Evolutionary conservation across 1,140 invertebrate genomes (phyloP).

Genomic region (Lepeophtheirus salmonis): DNA sequence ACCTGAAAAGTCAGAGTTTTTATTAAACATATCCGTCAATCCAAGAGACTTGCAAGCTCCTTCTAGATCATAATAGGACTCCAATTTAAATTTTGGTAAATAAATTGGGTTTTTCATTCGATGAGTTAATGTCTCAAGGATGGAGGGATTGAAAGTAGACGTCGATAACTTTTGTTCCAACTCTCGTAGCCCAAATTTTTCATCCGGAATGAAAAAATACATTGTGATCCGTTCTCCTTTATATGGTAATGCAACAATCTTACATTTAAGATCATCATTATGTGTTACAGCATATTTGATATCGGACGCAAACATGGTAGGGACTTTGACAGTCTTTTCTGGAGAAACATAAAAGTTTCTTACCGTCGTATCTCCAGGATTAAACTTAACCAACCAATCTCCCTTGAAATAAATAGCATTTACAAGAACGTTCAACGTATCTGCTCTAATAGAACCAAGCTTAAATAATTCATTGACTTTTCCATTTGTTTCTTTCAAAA

Average conservation of each 20-base stretch:
- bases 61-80: conserved; percentile 35
- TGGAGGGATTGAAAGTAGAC: too few relatives aligned
- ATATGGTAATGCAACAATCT: conserved; percentile 40
- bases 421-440: too few relatives aligned
- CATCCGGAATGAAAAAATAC: conserved; percentile 45
- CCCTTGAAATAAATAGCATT: conserved; percentile 75
- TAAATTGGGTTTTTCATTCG: conserved; percentile 34
- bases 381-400: conserved; percentile 48
- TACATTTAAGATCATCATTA: conserved; percentile 43
- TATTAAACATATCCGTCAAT: conserved; percentile 43
- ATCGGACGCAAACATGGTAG: too few relatives aligned
- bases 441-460: conserved; percentile 27
- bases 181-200: conserved; percentile 29
- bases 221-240: too few relatives aligned
- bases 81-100: conserved; percentile 46
- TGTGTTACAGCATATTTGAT: conserved; percentile 40
- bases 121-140: background rate
- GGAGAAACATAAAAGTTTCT: conserved; percentile 35
- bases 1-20: too few relatives aligned
- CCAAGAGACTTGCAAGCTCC: conserved; percentile 27
- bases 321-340: conserved; percentile 30
- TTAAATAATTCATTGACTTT: conserved; percentile 46
- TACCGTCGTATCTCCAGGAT: conserved; percentile 31
- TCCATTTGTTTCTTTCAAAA: conserved; percentile 46
- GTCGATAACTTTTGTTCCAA: conserved; percentile 25